These are phyloP conservation scores for Embiotoca jacksoni DNA, from an alignment of 2,113 vertebrate species.

Conservation along the genomic window DNA sequence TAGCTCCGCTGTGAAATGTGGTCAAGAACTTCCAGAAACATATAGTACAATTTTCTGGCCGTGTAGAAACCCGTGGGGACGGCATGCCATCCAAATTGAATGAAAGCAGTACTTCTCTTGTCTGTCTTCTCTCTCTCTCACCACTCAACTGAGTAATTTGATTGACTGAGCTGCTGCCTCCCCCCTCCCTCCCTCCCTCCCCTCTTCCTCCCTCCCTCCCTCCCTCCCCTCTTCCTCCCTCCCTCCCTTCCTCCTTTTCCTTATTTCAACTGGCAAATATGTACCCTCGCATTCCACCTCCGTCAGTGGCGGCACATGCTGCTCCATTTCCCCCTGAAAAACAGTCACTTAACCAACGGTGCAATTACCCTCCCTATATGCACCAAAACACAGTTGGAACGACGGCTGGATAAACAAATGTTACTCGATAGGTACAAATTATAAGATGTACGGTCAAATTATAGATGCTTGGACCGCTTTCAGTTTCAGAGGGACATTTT, in stretches of 20 bases:
- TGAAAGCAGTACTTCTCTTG: conserved; percentile 36
- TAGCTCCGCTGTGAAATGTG: conserved; percentile 34
- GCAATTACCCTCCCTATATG: conserved; percentile 58
- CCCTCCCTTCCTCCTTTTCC: conserved; percentile 48
- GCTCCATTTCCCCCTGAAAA: conserved; percentile 43
- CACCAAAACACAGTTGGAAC: conserved; percentile 64
- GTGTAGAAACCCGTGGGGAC: background rate
- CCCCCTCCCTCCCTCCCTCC: too few relatives aligned
- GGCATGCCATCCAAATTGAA: conserved; percentile 38
- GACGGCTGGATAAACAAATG: conserved; percentile 68
- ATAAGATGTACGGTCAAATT: conserved; percentile 57
- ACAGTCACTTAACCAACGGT: conserved; percentile 62
- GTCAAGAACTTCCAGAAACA: conserved; percentile 18
- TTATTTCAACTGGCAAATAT: conserved; percentile 68
- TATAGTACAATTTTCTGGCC: background rate
- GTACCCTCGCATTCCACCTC: conserved; percentile 60
- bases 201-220: conserved; percentile 10
- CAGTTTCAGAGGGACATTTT: conserved; percentile 27
- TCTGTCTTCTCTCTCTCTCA: conserved; percentile 14
- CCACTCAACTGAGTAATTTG: conserved; percentile 42
- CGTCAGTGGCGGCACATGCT: conserved; percentile 41
- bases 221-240: too few relatives aligned
- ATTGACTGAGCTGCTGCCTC: conserved; percentile 40
- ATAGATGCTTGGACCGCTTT: conserved; percentile 43
- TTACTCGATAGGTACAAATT: conserved; percentile 69